A percentile compares a stretch with the other conserved stretches of the same genome.
phyloP scores from a whole-genome alignment of 2,113 vertebrate species.

The Oryzias melastigma region DNA sequence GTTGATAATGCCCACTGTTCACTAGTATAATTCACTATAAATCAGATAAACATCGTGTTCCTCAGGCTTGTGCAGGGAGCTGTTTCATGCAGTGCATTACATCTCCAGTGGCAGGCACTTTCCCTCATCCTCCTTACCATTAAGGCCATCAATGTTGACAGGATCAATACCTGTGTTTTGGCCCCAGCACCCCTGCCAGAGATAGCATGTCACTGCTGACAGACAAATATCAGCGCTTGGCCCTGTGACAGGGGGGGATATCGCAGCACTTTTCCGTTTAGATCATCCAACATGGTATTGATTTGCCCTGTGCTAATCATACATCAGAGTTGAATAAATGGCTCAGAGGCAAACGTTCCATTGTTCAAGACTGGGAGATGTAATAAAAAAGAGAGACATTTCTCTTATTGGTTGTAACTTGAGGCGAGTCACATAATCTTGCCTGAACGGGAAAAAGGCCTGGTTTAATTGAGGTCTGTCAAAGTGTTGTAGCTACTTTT shows the following conservation, averaged over 20 bases:
- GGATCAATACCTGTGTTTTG: slow-evolving; percentile 98
- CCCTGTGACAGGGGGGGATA: slow-evolving; percentile 63
- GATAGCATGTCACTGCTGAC: slow-evolving; percentile 97
- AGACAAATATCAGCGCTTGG: slow-evolving; percentile 97
- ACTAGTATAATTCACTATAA: slow-evolving; percentile 37
- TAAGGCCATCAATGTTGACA: slow-evolving; percentile 96
- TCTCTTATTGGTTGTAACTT: slow-evolving; percentile 92
- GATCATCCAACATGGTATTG: slow-evolving; percentile 92
- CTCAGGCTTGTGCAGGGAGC: slow-evolving; percentile 24
- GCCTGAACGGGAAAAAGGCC: slow-evolving; percentile 86
- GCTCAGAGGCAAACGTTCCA: slow-evolving; percentile 94
- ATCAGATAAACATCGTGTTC: slow-evolving; percentile 49
- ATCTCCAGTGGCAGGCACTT: slow-evolving; percentile 85
- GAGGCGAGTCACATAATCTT: slow-evolving; percentile 92
- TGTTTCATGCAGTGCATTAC: slow-evolving; percentile 60
- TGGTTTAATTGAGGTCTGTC: slow-evolving; percentile 80
- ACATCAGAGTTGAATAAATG: slow-evolving; percentile 98
- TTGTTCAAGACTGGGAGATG: slow-evolving; percentile 97
- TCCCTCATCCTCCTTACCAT: slow-evolving; percentile 85
- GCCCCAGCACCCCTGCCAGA: slow-evolving; percentile 91
- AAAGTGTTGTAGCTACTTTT: slow-evolving; percentile 65
- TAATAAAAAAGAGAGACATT: slow-evolving; percentile 96
- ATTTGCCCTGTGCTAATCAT: slow-evolving; percentile 97
- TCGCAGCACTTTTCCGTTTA: slow-evolving; percentile 63
- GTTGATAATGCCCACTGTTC: slow-evolving; percentile 25